Base-by-base conservation (phyloP, 2,113 vertebrate species). In the Tragelaphus scriptus region DNA sequence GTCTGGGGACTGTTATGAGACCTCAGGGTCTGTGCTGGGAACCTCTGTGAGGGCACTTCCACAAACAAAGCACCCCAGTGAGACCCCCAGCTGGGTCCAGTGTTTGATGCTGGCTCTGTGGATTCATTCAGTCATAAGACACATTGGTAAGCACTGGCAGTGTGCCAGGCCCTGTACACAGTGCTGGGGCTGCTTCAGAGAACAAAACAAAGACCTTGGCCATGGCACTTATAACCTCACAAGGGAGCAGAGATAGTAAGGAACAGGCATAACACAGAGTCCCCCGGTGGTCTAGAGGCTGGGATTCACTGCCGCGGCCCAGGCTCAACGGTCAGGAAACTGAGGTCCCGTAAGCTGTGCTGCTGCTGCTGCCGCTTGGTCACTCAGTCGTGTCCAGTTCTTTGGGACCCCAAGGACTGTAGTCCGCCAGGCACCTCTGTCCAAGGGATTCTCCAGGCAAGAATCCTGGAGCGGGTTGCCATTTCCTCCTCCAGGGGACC, bases 61-160 rank as follows among this genome's bases (percentile, higher is more conserved):
- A 75, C 5, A 26, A 56, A 75, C 3, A 44, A 84, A 79, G 89
- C 12, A 32, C 21, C 10, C 10, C 17, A 10, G 32, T 1, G 68
- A 88, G 36, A 81, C 44, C 16, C 25, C 85, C 49, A 6, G 8
- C 12, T 21, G 13, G 71, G 85, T 17, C 77, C 56, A 14, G 32
- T 1, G 15, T 40, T 7, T 80, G 56, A 80, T 1, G 17, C 59
- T 26, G 1, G 4, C 25, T 30, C 19, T 2, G 10, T 4, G 13
- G 55, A 61, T 63, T 77, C 17, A 19, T 5, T 77, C 15, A 40
- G 36, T 36, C 51, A 56, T 1, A 55, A 16, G 16, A 25, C 53
- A 68, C 63, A 30, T 3, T n/a, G n/a, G 28, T 3, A 58, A 19
- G 7, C n/a, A 2, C 23, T 15, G 71, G 53, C 68, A 16, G 14